Evolutionary conservation across 2,113 vertebrate species (phyloP).

Genomic region (Brachyhypopomus occidentalis): DNA sequence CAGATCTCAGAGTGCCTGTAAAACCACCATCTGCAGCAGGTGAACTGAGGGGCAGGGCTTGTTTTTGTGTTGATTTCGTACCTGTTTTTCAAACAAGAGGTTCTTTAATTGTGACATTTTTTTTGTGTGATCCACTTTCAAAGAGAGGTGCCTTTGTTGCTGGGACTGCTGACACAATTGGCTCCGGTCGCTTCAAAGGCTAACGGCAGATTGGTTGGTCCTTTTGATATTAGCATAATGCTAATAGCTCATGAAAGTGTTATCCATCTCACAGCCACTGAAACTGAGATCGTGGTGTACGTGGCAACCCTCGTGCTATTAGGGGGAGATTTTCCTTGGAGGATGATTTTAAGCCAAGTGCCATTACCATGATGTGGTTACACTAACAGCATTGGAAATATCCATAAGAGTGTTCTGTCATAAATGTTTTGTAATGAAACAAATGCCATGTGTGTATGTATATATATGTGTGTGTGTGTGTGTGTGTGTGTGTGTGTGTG

Average conservation of each 20-base stretch:
- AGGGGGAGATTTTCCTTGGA: background rate
- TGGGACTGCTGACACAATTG: slow-evolving; percentile 5
- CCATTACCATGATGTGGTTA: too few species aligned
- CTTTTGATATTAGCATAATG: slow-evolving; percentile 42
- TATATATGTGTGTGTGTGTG: slow-evolving; percentile 6
- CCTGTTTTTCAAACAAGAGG: background rate
- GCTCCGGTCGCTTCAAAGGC: slow-evolving; percentile 26
- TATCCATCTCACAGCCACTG: background rate
- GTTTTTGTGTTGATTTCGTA: background rate
- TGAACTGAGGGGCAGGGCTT: background rate
- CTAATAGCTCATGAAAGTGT: slow-evolving; percentile 12
- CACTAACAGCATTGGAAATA: too few species aligned
- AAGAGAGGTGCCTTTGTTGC: slow-evolving; percentile 27
- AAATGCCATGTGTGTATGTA: background rate
- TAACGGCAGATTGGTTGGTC: background rate
- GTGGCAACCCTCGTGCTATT: background rate
- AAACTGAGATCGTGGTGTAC: background rate
- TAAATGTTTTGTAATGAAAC: background rate
- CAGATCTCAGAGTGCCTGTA: slow-evolving; percentile 2
- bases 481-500: slow-evolving; percentile 16
- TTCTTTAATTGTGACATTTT: slow-evolving; percentile 1
- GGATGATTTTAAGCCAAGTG: background rate
- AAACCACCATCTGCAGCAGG: background rate
- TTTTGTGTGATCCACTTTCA: slow-evolving; percentile 19
- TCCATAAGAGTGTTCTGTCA: background rate